These are phyloP conservation scores for Aviceda subcristata DNA, from an alignment of 2,113 vertebrate species.

Conservation along the genomic window DNA sequence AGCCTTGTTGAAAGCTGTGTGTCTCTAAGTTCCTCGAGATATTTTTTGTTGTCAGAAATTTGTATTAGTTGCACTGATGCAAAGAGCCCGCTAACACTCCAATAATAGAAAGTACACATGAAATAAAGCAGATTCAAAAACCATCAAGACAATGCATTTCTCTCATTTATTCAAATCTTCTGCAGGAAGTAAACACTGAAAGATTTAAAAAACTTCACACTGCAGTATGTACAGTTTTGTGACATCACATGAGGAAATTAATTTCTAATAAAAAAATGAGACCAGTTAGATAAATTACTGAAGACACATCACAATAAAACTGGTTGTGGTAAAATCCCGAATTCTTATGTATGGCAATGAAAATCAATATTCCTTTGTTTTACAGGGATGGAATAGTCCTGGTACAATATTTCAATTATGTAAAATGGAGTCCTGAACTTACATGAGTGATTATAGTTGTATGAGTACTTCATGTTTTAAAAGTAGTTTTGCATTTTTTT, in stretches of 20 bases:
- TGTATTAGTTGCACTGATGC: neutral
- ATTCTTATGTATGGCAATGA: slow-evolving; percentile 68
- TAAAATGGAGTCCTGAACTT: slow-evolving; percentile 68
- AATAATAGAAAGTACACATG: neutral
- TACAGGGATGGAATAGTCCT: slow-evolving; percentile 56
- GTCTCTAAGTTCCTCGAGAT: neutral
- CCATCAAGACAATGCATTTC: slow-evolving; percentile 74
- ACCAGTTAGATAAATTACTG: slow-evolving; percentile 73
- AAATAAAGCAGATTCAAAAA: slow-evolving; percentile 69
- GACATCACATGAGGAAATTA: slow-evolving; percentile 80
- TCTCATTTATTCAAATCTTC: slow-evolving; percentile 86
- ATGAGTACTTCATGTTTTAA: slow-evolving; percentile 61
- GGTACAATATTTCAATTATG: slow-evolving; percentile 46
- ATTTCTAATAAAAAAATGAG: slow-evolving; percentile 75
- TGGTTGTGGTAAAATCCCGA: slow-evolving; percentile 69
- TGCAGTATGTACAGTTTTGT: slow-evolving; percentile 81
- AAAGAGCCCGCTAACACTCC: neutral
- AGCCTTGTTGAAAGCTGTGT: neutral
- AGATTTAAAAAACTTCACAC: slow-evolving; percentile 84
- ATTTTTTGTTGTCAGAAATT: neutral
- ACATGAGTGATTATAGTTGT: slow-evolving; percentile 54
- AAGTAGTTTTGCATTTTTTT: slow-evolving; percentile 46
- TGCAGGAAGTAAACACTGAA: slow-evolving; percentile 85
- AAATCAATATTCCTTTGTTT: slow-evolving; percentile 54
- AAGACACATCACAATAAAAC: slow-evolving; percentile 74